Conservation (phyloP, 2,113 vertebrate genomes). For the Nyctereutes procyonoides region DNA sequence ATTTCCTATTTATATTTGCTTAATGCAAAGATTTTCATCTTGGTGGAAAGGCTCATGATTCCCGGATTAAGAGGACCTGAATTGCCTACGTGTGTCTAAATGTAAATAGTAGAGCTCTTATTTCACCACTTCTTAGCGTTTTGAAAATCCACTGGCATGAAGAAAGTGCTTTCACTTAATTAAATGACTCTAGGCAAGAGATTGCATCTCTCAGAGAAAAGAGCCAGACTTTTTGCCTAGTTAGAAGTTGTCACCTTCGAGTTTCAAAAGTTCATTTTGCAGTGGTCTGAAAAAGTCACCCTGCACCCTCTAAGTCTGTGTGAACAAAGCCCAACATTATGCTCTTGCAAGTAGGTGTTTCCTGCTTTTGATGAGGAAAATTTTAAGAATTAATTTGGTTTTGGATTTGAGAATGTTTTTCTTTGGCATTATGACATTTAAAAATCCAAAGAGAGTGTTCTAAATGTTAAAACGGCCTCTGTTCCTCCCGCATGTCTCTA, state of each 20-base stretch:
- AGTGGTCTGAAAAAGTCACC: constrained; percentile 15
- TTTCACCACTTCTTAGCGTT: constrained; percentile 41
- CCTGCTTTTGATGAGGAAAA: background rate
- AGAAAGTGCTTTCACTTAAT: constrained; percentile 55
- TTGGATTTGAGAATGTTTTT: constrained; percentile 13
- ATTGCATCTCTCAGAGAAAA: background rate
- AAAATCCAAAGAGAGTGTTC: constrained; percentile 27
- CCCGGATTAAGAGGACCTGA: background rate
- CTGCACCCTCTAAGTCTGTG: background rate
- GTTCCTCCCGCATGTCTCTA: background rate
- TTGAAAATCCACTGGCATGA: background rate
- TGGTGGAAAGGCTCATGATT: background rate
- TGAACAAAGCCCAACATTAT: constrained; percentile 4
- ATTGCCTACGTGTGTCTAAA: constrained; percentile 24
- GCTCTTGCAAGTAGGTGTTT: background rate
- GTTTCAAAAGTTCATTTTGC: constrained; percentile 50
- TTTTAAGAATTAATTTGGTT: constrained; percentile 47
- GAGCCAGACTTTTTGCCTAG: background rate
- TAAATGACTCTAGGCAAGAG: constrained; percentile 52
- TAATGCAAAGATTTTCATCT: constrained; percentile 55
- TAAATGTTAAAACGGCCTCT: background rate
- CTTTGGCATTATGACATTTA: constrained; percentile 44
- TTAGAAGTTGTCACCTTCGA: background rate
- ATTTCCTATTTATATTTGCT: constrained; percentile 64
- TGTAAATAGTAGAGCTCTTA: constrained; percentile 46